Evolutionary conservation across 2,888 invertebrate genomes (phyloP), one percentile per base, ranked within the genome.

Genomic region (Lampropteryx suffumata): DNA sequence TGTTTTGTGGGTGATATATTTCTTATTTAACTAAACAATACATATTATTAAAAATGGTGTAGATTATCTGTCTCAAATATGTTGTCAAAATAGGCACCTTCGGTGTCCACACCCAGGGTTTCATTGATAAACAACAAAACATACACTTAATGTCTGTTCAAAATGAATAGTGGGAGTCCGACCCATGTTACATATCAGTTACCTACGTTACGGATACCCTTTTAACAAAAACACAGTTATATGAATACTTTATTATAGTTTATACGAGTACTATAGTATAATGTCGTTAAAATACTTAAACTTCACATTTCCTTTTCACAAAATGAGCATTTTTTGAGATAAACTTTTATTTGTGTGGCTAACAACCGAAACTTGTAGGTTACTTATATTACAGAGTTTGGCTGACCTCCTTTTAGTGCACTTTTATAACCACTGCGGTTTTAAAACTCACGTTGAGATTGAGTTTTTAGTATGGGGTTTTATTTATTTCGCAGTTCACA

Each of bases 101-200:
- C 7, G 24, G 24, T 24, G 3, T 24, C 7, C 5, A 2, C 4
- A 6, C 6, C 6, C 5, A 6, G 24, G 21, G 2, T 5, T 28
- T 27, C 28, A 28, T 21, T 30, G 24, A 26, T 42, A 27, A 36
- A 36, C 24, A 30, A 21, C 37, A 32, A 32, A 45, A 26, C 12
- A 46, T 55, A n/a, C 57, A 57, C 17, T 51, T 62, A 48, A 57
- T 8, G 42, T 56, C 46, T 55, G 51, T 50, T 58, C 59, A 57
- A 56, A 60, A 62, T 62, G 49, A 61, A 64, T 59, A 48, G 54
- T 47, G 52, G 37, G 10, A 27, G 7, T 50, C 45, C 39, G 52
- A 67, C 67, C 67, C 65, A 50, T 61, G 67, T 70, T 63, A 67
- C 60, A 51, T 65, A 71, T 69, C 63, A 62, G 63, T 59, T 35